These are phyloP conservation scores for Corythornis leucogaster DNA, from an alignment of 2,797 vertebrate genomes.

Conservation along the genomic window DNA sequence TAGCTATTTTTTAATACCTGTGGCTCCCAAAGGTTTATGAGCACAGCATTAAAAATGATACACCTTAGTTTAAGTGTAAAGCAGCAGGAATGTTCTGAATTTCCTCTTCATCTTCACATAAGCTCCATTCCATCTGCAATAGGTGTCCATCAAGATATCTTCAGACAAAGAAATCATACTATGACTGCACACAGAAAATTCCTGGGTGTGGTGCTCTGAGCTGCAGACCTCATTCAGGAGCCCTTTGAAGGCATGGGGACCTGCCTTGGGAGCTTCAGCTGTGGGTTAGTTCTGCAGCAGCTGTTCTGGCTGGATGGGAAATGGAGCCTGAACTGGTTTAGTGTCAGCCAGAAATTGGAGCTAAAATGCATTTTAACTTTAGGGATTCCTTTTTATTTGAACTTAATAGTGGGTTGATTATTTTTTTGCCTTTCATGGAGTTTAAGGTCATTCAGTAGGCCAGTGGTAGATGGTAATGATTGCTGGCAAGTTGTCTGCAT, in stretches of 20 bases:
- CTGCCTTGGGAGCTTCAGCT: background rate
- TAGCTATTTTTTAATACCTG: background rate
- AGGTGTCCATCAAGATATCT: background rate
- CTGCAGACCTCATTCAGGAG: background rate
- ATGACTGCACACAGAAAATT: accelerated
- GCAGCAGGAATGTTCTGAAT: background rate
- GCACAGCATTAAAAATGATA: background rate
- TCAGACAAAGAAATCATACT: background rate
- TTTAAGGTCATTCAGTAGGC: background rate
- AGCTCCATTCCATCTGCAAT: accelerated
- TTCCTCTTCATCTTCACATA: background rate
- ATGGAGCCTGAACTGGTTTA: background rate
- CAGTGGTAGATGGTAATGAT: background rate
- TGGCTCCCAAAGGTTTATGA: background rate
- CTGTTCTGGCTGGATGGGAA: background rate
- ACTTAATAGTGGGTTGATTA: too few species aligned
- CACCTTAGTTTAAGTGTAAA: background rate
- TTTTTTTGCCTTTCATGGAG: background rate
- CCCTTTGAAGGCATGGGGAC: background rate
- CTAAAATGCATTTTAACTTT: background rate
- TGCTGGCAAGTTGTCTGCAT: background rate
- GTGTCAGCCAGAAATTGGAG: background rate
- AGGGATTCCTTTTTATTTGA: too few species aligned
- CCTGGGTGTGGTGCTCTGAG: background rate
- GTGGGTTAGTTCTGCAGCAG: background rate